Conservation (phyloP, 2,888 invertebrate species). For the Pristionchus exspectatus region DNA sequence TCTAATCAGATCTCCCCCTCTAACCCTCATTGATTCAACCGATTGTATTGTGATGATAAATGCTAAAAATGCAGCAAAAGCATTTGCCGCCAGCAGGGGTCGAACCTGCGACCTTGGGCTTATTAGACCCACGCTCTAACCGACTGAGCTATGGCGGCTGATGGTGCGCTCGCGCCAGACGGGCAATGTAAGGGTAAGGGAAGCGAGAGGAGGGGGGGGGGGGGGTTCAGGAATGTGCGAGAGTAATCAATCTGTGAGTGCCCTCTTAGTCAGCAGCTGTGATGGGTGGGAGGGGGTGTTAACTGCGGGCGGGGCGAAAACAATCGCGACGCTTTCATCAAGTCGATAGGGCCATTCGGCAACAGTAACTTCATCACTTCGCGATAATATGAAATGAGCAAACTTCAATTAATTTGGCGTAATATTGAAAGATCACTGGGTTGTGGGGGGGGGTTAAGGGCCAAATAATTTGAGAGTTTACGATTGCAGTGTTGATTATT, state of each 20-base stretch:
- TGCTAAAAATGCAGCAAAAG: conserved; percentile 51
- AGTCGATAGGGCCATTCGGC: background rate
- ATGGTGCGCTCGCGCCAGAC: background rate
- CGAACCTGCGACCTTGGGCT: conserved; percentile 63
- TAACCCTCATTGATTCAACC: background rate
- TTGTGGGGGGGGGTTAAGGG: too few relatives aligned
- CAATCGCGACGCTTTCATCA: background rate
- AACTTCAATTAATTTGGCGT: too few relatives aligned
- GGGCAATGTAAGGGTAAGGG: background rate
- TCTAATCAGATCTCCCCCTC: background rate
- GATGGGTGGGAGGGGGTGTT: background rate
- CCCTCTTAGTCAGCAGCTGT: conserved; percentile 3
- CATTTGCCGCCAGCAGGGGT: conserved; percentile 62
- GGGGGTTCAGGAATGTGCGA: conserved; percentile 15
- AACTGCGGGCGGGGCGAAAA: background rate
- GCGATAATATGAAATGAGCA: background rate
- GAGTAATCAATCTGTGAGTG: background rate
- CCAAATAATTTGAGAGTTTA: too few relatives aligned
- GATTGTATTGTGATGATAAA: background rate
- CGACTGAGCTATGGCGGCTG: conserved; percentile 63
- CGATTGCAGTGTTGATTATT: too few relatives aligned
- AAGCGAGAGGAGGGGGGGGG: background rate
- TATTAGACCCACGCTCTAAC: conserved; percentile 63
- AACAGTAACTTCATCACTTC: too few relatives aligned
- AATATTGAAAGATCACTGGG: too few relatives aligned